Percentiles rank a stretch among this genome's conserved stretches.
Evolutionary conservation across 2,113 vertebrate genomes (phyloP).

Genomic region (Cisticola juncidis): DNA sequence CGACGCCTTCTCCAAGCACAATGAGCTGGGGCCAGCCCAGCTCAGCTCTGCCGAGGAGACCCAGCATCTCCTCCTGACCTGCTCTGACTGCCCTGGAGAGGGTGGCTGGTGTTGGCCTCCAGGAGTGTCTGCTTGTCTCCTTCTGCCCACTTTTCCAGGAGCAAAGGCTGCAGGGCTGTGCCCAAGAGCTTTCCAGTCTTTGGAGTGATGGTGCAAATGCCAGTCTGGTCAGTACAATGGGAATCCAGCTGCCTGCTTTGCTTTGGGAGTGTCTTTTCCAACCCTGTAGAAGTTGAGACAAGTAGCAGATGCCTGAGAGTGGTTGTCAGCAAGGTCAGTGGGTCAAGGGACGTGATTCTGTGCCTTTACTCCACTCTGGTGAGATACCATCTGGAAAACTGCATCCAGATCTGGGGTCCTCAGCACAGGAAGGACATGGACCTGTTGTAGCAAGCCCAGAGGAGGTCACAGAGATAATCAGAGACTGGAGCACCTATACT

Average conservation of each 20-base stretch:
- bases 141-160: background rate
- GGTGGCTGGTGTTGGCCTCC: background rate
- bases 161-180: background rate
- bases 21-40: background rate
- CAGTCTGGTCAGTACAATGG: accelerated
- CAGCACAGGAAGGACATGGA: background rate
- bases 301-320: background rate
- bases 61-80: accelerated
- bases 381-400: background rate
- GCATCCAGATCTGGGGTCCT: background rate
- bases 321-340: background rate
- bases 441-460: background rate
- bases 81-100: accelerated
- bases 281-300: background rate
- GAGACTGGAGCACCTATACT: background rate
- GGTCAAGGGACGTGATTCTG: background rate
- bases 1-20: background rate
- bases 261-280: background rate
- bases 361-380: accelerated
- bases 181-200: background rate
- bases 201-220: background rate
- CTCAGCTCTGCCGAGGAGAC: background rate
- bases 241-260: background rate
- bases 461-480: background rate
- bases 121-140: background rate